These are phyloP conservation scores for Thymallus thymallus DNA, from an alignment of 2,113 vertebrate genomes.

Conservation along the genomic window DNA sequence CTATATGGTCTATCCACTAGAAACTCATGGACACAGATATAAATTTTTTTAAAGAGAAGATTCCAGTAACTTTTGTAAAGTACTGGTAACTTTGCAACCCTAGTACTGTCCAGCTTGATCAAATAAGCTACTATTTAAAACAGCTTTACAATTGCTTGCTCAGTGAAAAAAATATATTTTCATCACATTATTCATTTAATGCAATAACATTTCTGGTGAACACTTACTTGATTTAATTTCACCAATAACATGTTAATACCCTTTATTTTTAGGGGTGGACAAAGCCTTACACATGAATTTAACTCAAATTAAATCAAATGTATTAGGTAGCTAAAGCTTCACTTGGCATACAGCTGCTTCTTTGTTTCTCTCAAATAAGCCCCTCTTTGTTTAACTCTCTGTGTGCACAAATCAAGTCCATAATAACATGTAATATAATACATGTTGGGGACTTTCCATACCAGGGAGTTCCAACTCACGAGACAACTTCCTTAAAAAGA, in stretches of 20 bases:
- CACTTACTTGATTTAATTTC: background rate
- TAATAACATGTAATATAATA: slow-evolving; percentile 37
- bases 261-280: background rate
- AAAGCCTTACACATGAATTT: background rate
- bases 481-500: slow-evolving; percentile 1
- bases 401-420: slow-evolving; percentile 31
- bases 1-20: no score
- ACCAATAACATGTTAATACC: background rate
- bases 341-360: background rate
- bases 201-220: no score
- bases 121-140: no score
- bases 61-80: no score
- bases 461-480: slow-evolving; percentile 25
- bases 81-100: no score
- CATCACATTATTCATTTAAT: no score
- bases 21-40: no score
- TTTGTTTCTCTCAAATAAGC: slow-evolving; percentile 14
- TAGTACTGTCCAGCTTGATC: no score
- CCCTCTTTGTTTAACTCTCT: slow-evolving; percentile 12
- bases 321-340: background rate
- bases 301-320: slow-evolving; percentile 19
- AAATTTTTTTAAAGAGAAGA: no score
- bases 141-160: no score
- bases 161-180: no score
- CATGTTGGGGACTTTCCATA: slow-evolving; percentile 54